Evolutionary conservation across 2,113 vertebrate genomes (phyloP).

Genomic region (Cisticola juncidis): DNA sequence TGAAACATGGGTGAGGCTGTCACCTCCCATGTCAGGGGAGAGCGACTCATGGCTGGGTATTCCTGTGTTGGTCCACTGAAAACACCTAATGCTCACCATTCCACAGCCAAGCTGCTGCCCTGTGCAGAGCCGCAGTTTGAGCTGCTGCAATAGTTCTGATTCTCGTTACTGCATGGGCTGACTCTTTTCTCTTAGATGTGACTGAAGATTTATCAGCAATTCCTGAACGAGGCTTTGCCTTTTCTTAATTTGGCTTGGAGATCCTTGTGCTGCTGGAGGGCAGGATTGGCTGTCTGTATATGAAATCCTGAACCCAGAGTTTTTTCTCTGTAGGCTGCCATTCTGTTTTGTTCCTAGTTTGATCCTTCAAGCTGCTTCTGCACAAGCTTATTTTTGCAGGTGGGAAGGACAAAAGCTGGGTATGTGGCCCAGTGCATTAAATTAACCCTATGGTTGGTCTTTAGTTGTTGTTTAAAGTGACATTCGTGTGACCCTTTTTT

Average conservation of each 20-base stretch:
- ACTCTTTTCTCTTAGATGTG: background rate
- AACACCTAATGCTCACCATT: background rate
- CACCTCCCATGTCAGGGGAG: background rate
- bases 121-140: background rate
- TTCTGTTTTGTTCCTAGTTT: background rate
- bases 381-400: background rate
- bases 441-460: background rate
- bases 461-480: background rate
- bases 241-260: background rate
- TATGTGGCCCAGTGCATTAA: background rate
- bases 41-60: accelerated
- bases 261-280: background rate
- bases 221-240: background rate
- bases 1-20: background rate
- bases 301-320: background rate
- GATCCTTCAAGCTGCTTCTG: background rate
- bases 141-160: background rate
- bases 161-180: background rate
- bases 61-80: background rate
- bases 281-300: background rate
- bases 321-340: background rate
- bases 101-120: background rate
- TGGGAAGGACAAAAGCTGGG: background rate
- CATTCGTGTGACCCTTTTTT: background rate
- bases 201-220: background rate